phyloP scores from a whole-genome alignment of 2,113 vertebrate genomes.

The Nycticorax nycticorax region DNA sequence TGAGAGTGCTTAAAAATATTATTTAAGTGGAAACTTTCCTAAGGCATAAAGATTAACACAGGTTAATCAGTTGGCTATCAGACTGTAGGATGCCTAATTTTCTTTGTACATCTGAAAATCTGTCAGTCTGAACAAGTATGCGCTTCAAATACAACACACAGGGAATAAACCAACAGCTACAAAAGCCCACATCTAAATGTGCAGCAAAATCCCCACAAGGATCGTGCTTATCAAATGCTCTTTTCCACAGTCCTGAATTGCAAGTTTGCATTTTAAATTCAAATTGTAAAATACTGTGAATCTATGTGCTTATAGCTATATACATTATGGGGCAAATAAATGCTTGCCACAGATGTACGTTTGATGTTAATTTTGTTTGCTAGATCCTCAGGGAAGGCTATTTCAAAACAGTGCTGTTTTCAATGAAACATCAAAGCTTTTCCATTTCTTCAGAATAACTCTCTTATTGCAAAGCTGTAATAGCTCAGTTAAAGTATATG shows the following conservation, averaged over 20 bases:
- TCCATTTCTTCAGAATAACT: background rate
- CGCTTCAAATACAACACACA: background rate
- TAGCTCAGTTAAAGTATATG: background rate
- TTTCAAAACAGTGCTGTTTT: background rate
- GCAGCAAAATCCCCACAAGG: background rate
- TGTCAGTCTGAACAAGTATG: background rate
- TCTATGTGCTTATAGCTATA: background rate
- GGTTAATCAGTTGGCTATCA: background rate
- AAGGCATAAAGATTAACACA: background rate
- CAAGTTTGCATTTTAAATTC: background rate
- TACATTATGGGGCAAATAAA: background rate
- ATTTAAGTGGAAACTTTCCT: background rate
- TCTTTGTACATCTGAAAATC: background rate
- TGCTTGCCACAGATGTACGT: background rate
- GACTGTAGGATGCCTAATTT: background rate
- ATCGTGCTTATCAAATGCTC: background rate
- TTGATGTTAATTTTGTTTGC: slow-evolving; percentile 9
- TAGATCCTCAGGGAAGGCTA: background rate
- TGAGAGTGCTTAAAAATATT: background rate
- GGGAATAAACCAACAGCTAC: background rate
- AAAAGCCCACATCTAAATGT: background rate
- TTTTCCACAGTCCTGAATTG: background rate
- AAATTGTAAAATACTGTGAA: background rate
- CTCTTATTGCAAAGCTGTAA: background rate
- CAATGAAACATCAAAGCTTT: slow-evolving; percentile 1